Evolutionary conservation across 2,797 vertebrate species (phyloP), one percentile per base, ranked within the genome.

Genomic region (Etheostoma perlongum): DNA sequence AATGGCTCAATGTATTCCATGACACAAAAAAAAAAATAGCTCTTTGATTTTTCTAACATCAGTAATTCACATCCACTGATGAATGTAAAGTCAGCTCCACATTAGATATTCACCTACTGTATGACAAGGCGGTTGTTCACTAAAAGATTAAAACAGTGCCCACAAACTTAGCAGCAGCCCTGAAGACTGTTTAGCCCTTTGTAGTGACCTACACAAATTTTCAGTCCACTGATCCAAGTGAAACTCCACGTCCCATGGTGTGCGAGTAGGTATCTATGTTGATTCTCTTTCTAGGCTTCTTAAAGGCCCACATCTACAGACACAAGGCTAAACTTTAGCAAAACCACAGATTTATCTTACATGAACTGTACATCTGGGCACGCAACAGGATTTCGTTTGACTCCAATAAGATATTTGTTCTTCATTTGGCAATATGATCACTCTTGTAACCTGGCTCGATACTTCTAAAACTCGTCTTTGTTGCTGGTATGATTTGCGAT

Each of bases 361-460:
- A 85, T 74, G 40, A 65, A 81, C 77, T 91, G 87, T 76, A 90
- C 89, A 91, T 81, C 88, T 36, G 78, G 82, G 74, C 57, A 80
- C 88, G 78, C 84, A 60, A 72, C 78, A 79, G 9, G 66, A 75
- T 67, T 83, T 66, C 23, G 36, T 72, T 86, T 74, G 68, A 52
- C 80, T 87, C 84, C 68, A 73, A 82, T 85, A 68, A 72, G 25
- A 85, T 78, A 78, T 85, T 90, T 92, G 91, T 93, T 93, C 92
- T 94, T 94, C 91, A 90, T 91, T 93, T 93, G 90, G 92, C 94
- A 93, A 91, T 87, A 88, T 75, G 78, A 90, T 91, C 78, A 77
- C 81, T 84, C 73, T 71, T 78, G 70, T 82, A 85, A 83, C 76
- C 86, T 86, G 88, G 88, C 89, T 91, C 91, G 88, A 86, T 71